A percentile compares a stretch with the other conserved stretches of the same genome.
Evolutionary conservation across 1,140 invertebrate genomes (phyloP).

Genomic region (Hycleus phaleratus): DNA sequence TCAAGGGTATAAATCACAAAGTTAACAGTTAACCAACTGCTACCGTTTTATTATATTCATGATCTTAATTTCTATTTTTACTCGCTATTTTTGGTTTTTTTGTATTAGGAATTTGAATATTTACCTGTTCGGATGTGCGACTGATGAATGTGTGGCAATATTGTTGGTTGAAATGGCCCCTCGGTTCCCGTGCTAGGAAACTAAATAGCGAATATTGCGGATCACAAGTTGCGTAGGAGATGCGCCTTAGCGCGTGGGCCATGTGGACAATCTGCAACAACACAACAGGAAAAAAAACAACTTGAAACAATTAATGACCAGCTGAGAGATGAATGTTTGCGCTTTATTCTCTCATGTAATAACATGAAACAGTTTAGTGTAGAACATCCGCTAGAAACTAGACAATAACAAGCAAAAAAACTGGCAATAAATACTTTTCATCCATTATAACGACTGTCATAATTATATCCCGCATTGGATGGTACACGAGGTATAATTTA

Average conservation of each 20-base stretch:
- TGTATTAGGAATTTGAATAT: too few species aligned
- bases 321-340: neutral
- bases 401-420: too few species aligned
- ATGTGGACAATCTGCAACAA: slow-evolving; percentile 71
- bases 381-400: too few species aligned
- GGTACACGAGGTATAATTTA: too few species aligned
- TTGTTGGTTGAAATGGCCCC: slow-evolving; percentile 63
- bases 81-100: too few species aligned
- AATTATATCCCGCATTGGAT: too few species aligned
- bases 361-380: too few species aligned
- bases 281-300: slow-evolving; percentile 1
- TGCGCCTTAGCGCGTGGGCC: slow-evolving; percentile 76
- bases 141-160: slow-evolving; percentile 80
- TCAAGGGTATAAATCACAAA: slow-evolving; percentile 21
- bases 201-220: slow-evolving; percentile 71
- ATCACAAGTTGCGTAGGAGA: slow-evolving; percentile 83
- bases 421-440: too few species aligned
- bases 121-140: slow-evolving; percentile 68
- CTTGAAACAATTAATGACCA: slow-evolving; percentile 6
- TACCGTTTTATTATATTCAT: slow-evolving; percentile 16
- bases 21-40: slow-evolving; percentile 17
- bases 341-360: neutral
- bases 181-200: slow-evolving; percentile 74
- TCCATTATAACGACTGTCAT: too few species aligned
- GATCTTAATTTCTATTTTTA: too few species aligned